These are phyloP conservation scores for Dreissena polymorpha DNA, from an alignment of 1,140 invertebrate genomes.

Conservation along the genomic window DNA sequence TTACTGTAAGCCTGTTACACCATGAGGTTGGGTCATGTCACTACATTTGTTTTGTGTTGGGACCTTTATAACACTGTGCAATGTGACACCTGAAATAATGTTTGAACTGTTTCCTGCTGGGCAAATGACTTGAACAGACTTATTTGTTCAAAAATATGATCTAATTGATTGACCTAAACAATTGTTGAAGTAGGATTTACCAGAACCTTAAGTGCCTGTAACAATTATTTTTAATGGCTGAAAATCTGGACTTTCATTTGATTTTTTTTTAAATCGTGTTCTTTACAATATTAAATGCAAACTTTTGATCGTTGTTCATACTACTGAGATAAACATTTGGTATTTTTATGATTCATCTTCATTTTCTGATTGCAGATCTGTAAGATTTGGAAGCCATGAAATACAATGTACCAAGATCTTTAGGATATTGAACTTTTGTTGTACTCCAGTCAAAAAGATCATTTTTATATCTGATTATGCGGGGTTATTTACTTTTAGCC, in stretches of 20 bases:
- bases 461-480: too few species aligned
- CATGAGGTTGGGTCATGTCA: constrained; percentile 49
- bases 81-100: constrained; percentile 49
- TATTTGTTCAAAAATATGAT: constrained; percentile 42
- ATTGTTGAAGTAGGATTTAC: constrained; percentile 55
- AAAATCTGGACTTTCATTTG: not conserved
- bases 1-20: constrained; percentile 26
- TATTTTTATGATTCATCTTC: too few species aligned
- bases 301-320: constrained; percentile 50
- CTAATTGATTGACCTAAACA: constrained; percentile 50
- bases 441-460: too few species aligned
- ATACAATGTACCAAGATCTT: too few species aligned
- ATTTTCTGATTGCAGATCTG: too few species aligned
- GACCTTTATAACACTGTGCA: constrained; percentile 58
- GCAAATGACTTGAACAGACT: constrained; percentile 55
- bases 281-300: constrained; percentile 48
- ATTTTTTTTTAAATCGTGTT: not conserved
- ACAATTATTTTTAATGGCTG: constrained; percentile 51
- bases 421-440: too few species aligned
- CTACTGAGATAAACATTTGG: too few species aligned
- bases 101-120: constrained; percentile 62
- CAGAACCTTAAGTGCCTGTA: constrained; percentile 47
- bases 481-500: too few species aligned
- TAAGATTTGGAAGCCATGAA: too few species aligned
- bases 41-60: constrained; percentile 30